A percentile compares a stretch with the other conserved stretches of the same genome.
phyloP scores from a whole-genome alignment of 2,113 vertebrate genomes.

The Tachysurus fulvidraco region DNA sequence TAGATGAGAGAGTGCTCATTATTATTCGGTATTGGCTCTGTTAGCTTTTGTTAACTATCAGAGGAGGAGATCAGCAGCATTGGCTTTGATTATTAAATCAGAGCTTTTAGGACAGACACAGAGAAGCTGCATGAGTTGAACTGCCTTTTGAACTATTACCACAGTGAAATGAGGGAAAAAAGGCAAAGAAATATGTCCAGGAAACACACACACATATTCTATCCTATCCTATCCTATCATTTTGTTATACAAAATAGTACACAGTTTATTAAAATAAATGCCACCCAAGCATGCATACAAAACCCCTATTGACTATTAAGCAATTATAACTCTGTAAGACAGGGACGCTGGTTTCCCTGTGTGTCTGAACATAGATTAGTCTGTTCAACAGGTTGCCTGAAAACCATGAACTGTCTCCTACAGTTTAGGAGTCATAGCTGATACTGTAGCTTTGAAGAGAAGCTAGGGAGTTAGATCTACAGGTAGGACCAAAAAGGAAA shows the following conservation, averaged over 20 bases:
- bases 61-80: conserved; percentile 58
- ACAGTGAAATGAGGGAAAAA: conserved; percentile 17
- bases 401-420: conserved; percentile 50
- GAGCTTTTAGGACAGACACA: conserved; percentile 68
- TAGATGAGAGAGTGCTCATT: conserved; percentile 31
- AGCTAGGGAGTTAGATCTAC: conserved; percentile 44
- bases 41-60: conserved; percentile 55
- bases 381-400: conserved; percentile 59
- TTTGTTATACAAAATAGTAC: background rate
- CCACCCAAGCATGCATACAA: background rate
- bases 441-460: conserved; percentile 46
- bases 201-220: conserved; percentile 24
- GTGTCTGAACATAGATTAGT: conserved; percentile 52
- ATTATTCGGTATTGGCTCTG: conserved; percentile 25
- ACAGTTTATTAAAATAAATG: background rate
- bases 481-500: conserved; percentile 34
- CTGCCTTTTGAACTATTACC: conserved; percentile 64
- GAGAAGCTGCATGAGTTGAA: conserved; percentile 48
- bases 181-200: conserved; percentile 17
- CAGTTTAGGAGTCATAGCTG: conserved; percentile 53
- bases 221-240: too few relatives aligned
- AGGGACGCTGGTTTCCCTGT: conserved; percentile 51
- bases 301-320: conserved; percentile 69
- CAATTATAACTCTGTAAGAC: conserved; percentile 65
- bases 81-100: conserved; percentile 65